Percentiles rank a stretch among this genome's conserved stretches.
These are phyloP conservation scores for Atrichornis clamosus DNA, from an alignment of 2,113 vertebrate genomes.

Conservation along the genomic window DNA sequence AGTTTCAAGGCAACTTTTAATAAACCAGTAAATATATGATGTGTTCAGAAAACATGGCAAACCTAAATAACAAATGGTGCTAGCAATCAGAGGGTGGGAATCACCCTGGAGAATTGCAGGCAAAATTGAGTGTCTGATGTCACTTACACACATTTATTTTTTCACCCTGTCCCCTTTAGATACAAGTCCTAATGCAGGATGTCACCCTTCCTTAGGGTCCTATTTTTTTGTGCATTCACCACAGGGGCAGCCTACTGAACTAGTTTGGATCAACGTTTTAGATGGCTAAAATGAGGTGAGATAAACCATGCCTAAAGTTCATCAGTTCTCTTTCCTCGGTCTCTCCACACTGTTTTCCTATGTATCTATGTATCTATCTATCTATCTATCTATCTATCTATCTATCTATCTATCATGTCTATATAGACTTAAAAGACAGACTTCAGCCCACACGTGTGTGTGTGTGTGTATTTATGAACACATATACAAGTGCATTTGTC, in stretches of 20 bases:
- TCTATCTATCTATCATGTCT: background rate
- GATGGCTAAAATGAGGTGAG: background rate
- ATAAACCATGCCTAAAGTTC: background rate
- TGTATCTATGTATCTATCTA: background rate
- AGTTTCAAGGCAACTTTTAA: background rate
- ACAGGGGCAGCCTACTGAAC: background rate
- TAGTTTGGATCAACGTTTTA: background rate
- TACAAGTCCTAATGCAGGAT: fast-evolving
- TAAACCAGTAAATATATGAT: fast-evolving
- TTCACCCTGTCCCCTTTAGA: fast-evolving
- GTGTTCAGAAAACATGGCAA: background rate
- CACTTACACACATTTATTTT: background rate
- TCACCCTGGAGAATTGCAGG: background rate
- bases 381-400: too few species aligned
- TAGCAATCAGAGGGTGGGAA: background rate
- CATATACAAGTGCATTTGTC: background rate
- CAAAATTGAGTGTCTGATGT: background rate
- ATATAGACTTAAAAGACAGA: background rate
- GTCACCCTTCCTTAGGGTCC: background rate
- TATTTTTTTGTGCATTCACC: background rate
- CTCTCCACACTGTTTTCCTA: background rate
- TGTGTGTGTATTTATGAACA: background rate
- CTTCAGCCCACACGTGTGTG: background rate
- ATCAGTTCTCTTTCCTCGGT: background rate
- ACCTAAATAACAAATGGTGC: background rate